Conservation (phyloP, 2,113 vertebrate genomes). For the Lontra canadensis region DNA sequence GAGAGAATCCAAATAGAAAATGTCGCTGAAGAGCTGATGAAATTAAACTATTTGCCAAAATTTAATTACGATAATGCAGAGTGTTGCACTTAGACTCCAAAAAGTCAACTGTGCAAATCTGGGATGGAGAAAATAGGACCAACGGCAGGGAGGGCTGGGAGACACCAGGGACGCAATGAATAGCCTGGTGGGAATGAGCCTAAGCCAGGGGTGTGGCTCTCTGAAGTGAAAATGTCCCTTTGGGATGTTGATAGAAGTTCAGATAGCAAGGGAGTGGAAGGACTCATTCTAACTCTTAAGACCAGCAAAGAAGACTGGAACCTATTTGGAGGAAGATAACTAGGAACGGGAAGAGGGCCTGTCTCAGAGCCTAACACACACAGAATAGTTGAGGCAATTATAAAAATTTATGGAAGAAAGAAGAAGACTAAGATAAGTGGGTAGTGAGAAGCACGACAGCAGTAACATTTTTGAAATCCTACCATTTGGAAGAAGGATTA, state of each 20-base stretch:
- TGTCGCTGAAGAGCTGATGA: constrained; percentile 38
- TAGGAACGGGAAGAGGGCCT: not conserved
- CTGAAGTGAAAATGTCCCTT: not conserved
- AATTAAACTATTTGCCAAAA: constrained; percentile 51
- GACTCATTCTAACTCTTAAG: not conserved
- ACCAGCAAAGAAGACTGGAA: not conserved
- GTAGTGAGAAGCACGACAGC: not conserved
- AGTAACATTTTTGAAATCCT: not conserved
- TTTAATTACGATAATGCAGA: constrained; percentile 38
- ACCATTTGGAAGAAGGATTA: not conserved
- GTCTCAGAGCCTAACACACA: not conserved
- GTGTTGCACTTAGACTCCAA: not conserved
- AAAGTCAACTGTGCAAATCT: not conserved
- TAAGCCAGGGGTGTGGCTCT: not conserved
- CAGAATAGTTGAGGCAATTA: not conserved
- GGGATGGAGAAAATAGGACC: not conserved
- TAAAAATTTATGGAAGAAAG: not conserved
- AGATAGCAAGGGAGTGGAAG: rapidly evolving
- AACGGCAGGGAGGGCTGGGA: not conserved
- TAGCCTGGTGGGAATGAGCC: not conserved
- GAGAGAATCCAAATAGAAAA: constrained; percentile 44
- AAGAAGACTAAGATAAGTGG: not conserved
- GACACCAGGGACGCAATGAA: too few species aligned
- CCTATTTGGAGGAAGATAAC: not conserved
- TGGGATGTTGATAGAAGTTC: not conserved